Conservation (phyloP, 1,140 invertebrate species). For the Aphidius ervi region DNA sequence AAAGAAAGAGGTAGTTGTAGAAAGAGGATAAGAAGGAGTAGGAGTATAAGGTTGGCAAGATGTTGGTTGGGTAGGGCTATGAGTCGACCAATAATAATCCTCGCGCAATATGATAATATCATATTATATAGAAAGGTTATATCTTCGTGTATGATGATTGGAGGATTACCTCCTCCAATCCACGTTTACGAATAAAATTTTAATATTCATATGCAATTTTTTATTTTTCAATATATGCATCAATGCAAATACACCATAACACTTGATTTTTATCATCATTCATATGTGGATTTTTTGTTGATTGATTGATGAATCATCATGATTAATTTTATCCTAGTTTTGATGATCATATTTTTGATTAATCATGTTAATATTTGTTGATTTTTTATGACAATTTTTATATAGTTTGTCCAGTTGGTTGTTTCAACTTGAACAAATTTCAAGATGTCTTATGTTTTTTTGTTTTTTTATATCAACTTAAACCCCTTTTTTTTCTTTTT, state of each 20-base stretch:
- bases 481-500: no score
- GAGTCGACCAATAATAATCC: constrained; percentile 51
- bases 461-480: no score
- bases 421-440: no score
- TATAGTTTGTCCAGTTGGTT: no score
- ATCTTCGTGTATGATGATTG: constrained; percentile 47
- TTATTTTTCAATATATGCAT: constrained; percentile 34
- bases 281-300: not conserved
- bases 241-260: constrained; percentile 7
- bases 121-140: constrained; percentile 50
- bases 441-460: no score
- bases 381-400: no score
- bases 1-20: not conserved
- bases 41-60: constrained; percentile 19
- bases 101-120: constrained; percentile 53
- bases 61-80: constrained; percentile 41
- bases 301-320: no score
- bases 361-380: no score
- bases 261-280: not conserved
- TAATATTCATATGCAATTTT: not conserved
- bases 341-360: no score
- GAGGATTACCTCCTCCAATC: constrained; percentile 41
- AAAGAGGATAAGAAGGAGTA: constrained; percentile 19
- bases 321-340: no score
- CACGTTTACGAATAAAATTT: constrained; percentile 6